Evolutionary conservation across 2,888 invertebrate species (phyloP).

Genomic region (Allophyes oxyacanthae): DNA sequence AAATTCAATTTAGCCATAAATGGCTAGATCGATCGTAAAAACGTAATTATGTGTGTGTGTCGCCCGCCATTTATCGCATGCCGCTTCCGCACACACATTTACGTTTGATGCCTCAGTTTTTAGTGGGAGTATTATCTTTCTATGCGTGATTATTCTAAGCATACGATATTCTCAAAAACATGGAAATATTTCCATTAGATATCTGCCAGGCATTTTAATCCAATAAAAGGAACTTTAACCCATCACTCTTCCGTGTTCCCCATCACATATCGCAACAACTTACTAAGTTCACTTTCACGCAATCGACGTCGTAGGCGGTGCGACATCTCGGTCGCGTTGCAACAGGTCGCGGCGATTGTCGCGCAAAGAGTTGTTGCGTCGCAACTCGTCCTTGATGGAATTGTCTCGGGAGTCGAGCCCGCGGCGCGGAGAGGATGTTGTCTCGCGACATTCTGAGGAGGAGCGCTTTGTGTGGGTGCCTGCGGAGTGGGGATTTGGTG

Average conservation of each 20-base stretch:
- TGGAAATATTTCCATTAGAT: conserved; percentile 1
- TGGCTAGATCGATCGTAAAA: too few species aligned
- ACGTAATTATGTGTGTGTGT: too few species aligned
- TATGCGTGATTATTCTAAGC: too few species aligned
- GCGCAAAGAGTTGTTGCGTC: conserved; percentile 82
- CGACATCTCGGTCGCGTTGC: conserved; percentile 63
- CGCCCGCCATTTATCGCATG: too few species aligned
- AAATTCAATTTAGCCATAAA: too few species aligned
- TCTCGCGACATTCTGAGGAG: conserved; percentile 85
- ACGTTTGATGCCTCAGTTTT: too few species aligned
- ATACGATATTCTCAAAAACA: not conserved
- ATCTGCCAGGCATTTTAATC: conserved; percentile 14
- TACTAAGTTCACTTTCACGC: conserved; percentile 69
- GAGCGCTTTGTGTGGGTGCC: conserved; percentile 86
- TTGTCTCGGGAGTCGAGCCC: conserved; percentile 77
- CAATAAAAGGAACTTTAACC: not conserved
- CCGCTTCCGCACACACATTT: too few species aligned
- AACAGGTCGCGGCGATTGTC: conserved; percentile 74
- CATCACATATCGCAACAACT: conserved; percentile 43
- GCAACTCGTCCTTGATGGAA: conserved; percentile 77
- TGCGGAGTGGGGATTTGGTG: conserved; percentile 50
- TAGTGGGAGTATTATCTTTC: too few species aligned
- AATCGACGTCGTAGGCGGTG: conserved; percentile 74
- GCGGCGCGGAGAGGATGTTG: conserved; percentile 77
- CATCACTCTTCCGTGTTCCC: conserved; percentile 32